Base-by-base conservation (phyloP, 2,888 invertebrate species). In the Bellardia pandia region DNA sequence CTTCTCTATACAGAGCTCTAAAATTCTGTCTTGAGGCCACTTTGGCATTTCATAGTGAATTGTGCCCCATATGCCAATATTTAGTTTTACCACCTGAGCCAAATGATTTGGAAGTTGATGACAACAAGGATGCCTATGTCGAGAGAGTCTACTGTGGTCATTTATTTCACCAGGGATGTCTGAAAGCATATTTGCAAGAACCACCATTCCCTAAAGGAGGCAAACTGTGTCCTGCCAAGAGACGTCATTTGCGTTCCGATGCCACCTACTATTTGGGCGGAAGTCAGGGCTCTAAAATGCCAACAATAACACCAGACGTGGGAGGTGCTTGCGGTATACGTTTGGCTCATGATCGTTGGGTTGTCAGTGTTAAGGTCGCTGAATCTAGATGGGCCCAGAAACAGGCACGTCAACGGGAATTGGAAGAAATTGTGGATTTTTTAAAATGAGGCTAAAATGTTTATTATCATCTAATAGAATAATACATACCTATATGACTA, bases 321-420 rank as follows among this genome's bases (percentile, higher is more conserved):
- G 88, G 86, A 48, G 89, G 81, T n/a, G 90, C 91, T 14, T 97
- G 96, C 91, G 95, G 94, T 7, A 94, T 95, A 89, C 95, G 95
- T 89, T 95, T 97, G 86, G 96, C 95, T 89, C 96, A 97, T 91
- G 96, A 96, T 89, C 96, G 96, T 90, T 97, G 96, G 96, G 95
- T 95, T 78, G 92, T 96, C 6, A 95, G 95, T 74, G 95, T 96
- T 40, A 95, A 95, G 91, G 93, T 96, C 48, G 96, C 96, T 0
- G 97, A 97, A 92, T 95, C 95, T 69, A 94, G 96, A 69, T 97
- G 97, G 96, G 96, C 96, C 2, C 96, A 96, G 91, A 95, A 96
- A 90, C 96, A 97, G 92, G 97, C 97, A 3, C 94, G 96, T 79
- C 95, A 95, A 89, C 93, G 97, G 86, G 97, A 97, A 91, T 93